Base-by-base conservation (phyloP, 1,140 invertebrate genomes). In the Mya arenaria region DNA sequence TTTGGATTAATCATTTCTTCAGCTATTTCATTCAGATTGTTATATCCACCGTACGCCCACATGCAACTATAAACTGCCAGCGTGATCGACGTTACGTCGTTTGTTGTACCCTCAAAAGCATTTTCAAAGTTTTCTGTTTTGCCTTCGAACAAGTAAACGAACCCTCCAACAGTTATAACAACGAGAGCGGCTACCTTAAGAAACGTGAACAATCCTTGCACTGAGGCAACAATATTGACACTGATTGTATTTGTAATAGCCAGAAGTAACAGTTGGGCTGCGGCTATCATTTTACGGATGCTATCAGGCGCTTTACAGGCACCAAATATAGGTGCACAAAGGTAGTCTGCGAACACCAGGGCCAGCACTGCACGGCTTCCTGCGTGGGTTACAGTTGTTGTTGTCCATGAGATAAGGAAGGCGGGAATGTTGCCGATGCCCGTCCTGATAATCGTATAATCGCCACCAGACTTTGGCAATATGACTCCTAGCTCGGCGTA, bases 381-480 rank as follows among this genome's bases (percentile, higher is more conserved):
- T 73, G 97, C 93, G 60, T 99, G 97, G 86, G 72, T 39, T 5
- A 86, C 55, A 34, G 80, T 66, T n/a, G 5, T 58, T 15, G 79
- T 52, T 30, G 58, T 36, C 85, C 82, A 87, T 25, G 63, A 36
- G 5, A 73, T 39, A 10, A 86, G 34, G 48, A 88, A 89, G 3
- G 83, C 85, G 3, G 81, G 56, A 34, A 72, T 28, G 30, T 52
- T n/a, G 15, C 86, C 84, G 30, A 85, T 80, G 2, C 73, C 82
- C 17, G 55, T 60, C 55, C 65, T 69, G 6, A 88, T 63, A 72
- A 87, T 87, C 4, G 75, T 74, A 36, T 83, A 87, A 34, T 87
- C 86, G 0, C 82, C 86, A 5, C 86, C 86, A 19, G 86, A 86
- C 25, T 71, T 63, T 0, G 56, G 63, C 5, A 87, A 23, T 10